phyloP scores from a whole-genome alignment of 2,888 invertebrate genomes.

The Tetropium fuscum region DNA sequence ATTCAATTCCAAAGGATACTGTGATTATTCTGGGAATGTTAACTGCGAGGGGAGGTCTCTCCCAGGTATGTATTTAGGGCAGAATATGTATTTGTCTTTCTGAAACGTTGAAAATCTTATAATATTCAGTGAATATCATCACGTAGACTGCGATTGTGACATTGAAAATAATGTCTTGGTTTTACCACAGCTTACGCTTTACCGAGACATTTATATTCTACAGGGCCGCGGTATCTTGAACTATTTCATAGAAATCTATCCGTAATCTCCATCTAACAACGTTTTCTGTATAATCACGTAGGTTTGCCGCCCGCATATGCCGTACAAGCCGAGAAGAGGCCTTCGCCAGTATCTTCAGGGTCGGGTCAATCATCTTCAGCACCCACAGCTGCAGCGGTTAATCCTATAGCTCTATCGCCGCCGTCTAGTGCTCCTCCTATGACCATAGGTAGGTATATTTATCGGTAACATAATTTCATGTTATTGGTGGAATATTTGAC shows the following conservation, averaged over 20 bases:
- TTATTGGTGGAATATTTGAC: too few relatives aligned
- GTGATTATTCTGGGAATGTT: conserved; percentile 75
- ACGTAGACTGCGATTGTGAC: too few relatives aligned
- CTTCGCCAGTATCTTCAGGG: conserved; percentile 10
- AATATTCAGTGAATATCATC: too few relatives aligned
- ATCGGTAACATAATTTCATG: too few relatives aligned
- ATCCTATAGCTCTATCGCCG: conserved; percentile 14
- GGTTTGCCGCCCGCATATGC: background rate
- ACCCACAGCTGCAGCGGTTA: background rate
- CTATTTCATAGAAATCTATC: background rate
- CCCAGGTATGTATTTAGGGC: conserved; percentile 21
- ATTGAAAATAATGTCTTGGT: too few relatives aligned
- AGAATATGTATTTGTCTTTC: too few relatives aligned
- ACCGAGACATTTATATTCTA: too few relatives aligned
- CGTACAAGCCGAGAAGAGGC: background rate
- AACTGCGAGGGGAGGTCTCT: conserved; percentile 70
- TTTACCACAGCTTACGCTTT: too few relatives aligned
- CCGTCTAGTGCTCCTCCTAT: conserved; percentile 31
- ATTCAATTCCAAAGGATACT: conserved; percentile 72
- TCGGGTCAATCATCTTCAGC: conserved; percentile 20
- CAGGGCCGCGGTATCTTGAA: conserved; percentile 3
- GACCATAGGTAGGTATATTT: conserved; percentile 40
- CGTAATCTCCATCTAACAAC: conserved; percentile 10
- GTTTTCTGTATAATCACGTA: conserved; percentile 15
- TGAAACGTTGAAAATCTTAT: too few relatives aligned